Base-by-base conservation (phyloP, 2,797 vertebrate species). In the Arrhamphus sclerolepis region DNA sequence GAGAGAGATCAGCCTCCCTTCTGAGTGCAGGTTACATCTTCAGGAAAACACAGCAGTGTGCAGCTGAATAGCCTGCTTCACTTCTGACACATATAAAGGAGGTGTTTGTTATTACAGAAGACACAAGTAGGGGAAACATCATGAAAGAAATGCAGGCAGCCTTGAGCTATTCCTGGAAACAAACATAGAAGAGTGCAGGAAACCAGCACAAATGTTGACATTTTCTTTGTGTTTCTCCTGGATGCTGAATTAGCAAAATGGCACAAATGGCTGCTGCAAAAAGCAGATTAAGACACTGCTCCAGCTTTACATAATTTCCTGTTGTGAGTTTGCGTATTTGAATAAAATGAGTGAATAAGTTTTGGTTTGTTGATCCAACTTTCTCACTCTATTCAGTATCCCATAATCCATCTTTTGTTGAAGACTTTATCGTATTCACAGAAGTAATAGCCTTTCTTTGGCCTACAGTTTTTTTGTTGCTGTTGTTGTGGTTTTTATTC, bases 351-450 rank as follows among this genome's bases (percentile, higher is more conserved):
- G 59, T 64, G 21, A 58, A 73, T 62, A 55, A 38, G 63, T 46
- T 62, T 31, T 46, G 19, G 41, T 48, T 80, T 62, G 46, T 56
- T 75, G 52, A 74, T 70, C 58, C 65, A 71, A 71, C 58, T 81
- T 62, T 66, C 51, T 28, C 49, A 54, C 46, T 62, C 59, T 51
- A 64, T 13, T 47, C 56, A 54, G 50, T 66, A 49, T 39, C n/a
- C 41, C 58, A n/a, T 70, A 71, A 82, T 78, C 67, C 70, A 66
- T 66, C 69, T 80, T 62, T 77, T 84, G 63, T 72, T 41, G 22
- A 73, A 53, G 24, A 57, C 26, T 21, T 21, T 46, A 56, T 31
- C 34, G 42, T 72, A 29, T 47, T 66, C 52, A 56, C 58, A 58
- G 46, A 18, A 46, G 28, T 55, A 62, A 70, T 65, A 69, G 11